Base-by-base conservation (phyloP, 2,888 invertebrate species). In the Perizoma flavofasciatum region DNA sequence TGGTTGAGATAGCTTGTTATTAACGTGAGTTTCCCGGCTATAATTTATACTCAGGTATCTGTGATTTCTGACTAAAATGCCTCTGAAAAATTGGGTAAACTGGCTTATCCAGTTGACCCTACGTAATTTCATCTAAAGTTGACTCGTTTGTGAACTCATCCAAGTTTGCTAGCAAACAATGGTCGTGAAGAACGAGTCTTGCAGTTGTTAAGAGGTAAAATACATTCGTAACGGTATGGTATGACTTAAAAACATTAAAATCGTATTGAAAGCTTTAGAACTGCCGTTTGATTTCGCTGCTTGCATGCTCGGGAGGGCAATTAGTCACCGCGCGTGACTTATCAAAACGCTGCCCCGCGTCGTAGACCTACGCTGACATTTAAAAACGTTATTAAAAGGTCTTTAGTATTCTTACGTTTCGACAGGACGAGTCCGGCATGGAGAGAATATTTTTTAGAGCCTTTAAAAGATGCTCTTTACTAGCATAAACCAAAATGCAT, bases 301-400 rank as follows among this genome's bases (percentile, higher is more conserved):
- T 22, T 22, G 22, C 22, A 2, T 22, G 41, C 44, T 34, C 49
- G 44, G 11, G 53, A 37, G n/a, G 39, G 45, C 59, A 53, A 45
- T 52, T 51, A 60, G 52, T 49, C 60, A 55, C 39, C 59, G 55
- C 59, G 39, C 63, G 59, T 63, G 59, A 63, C 63, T 59, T 63
- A 63, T 63, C 63, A 22, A 22, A 22, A 22, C 22, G 22, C 1
- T 22, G 22, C 22, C 22, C 22, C 22, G 22, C 22, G 35, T 59
- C 22, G 33, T 45, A 22, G 46, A 8, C 39, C 49, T 44, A 33
- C 53, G 63, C 59, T 63, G 63, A 63, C 63, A 50, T 55, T 59
- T 59, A 55, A 55, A 55, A 56, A 59, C 52, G 46, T 49, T 55
- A 55, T 59, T 53, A 63, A 63, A 52, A 35, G 47, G 48, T 37